Evolutionary conservation across 2,888 invertebrate species (phyloP).

Genomic region (Ectobius pallidus): DNA sequence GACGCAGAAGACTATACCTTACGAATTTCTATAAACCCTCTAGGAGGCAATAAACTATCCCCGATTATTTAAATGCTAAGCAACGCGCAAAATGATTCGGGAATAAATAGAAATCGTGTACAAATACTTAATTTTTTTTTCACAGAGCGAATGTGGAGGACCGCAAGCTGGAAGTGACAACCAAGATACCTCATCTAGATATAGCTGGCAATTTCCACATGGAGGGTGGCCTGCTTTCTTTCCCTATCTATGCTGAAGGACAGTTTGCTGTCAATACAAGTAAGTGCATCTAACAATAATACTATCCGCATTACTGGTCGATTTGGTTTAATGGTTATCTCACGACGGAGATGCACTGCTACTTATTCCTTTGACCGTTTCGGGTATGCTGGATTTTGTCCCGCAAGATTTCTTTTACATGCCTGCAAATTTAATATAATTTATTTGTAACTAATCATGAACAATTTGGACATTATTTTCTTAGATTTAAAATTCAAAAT

Average conservation of each 20-base stretch:
- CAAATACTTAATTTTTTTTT: too few relatives aligned
- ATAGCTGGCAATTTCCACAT: neutral
- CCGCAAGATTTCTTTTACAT: too few relatives aligned
- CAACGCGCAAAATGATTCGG: too few relatives aligned
- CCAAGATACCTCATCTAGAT: slow-evolving; percentile 18
- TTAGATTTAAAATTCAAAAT: too few relatives aligned
- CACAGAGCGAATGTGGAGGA: slow-evolving; percentile 17
- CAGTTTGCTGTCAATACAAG: slow-evolving; percentile 26
- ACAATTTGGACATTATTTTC: too few relatives aligned
- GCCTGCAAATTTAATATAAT: neutral
- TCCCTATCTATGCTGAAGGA: slow-evolving; percentile 13
- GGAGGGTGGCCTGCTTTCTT: slow-evolving; percentile 17
- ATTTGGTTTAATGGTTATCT: neutral
- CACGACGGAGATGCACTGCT: neutral
- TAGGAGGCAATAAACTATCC: too few relatives aligned
- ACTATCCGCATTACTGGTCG: neutral
- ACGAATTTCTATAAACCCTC: too few relatives aligned
- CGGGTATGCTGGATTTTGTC: neutral
- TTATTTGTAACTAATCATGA: too few relatives aligned
- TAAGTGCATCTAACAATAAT: neutral
- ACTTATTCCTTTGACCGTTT: neutral
- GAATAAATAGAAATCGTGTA: too few relatives aligned
- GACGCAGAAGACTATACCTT: too few relatives aligned
- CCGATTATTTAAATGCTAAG: too few relatives aligned
- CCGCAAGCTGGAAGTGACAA: slow-evolving; percentile 25